These are phyloP conservation scores for Stomorhina lunata DNA, from an alignment of 2,888 invertebrate genomes.

Conservation along the genomic window DNA sequence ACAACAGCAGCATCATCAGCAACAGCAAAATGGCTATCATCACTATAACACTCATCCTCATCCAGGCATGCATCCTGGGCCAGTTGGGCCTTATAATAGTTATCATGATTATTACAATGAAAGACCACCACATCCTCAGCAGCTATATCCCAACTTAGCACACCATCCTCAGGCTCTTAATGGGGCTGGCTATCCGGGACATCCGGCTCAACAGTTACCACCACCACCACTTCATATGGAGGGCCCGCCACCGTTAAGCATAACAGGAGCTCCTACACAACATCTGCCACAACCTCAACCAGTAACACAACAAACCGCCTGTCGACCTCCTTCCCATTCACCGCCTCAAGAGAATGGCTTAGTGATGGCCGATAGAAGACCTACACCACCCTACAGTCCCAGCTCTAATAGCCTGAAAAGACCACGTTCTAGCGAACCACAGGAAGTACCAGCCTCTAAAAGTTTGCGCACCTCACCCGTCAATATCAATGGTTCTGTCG, in stretches of 20 bases:
- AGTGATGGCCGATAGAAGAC: background rate
- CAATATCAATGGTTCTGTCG: constrained; percentile 23
- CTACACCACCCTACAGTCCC: constrained; percentile 24
- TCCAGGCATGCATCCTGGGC: constrained; percentile 59
- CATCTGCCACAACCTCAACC: constrained; percentile 46
- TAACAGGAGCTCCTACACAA: too few species aligned
- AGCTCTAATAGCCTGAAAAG: constrained; percentile 16
- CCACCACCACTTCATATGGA: background rate
- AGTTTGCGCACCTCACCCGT: constrained; percentile 48
- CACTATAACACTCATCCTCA: constrained; percentile 54
- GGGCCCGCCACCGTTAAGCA: too few species aligned
- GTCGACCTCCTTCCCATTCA: constrained; percentile 59
- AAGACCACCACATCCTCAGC: constrained; percentile 67
- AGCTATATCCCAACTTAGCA: constrained; percentile 66
- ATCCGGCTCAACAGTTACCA: background rate
- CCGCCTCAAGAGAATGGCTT: constrained; percentile 41
- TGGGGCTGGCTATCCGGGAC: constrained; percentile 1
- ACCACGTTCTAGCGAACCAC: constrained; percentile 40
- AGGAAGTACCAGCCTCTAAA: constrained; percentile 30
- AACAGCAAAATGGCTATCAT: constrained; percentile 70
- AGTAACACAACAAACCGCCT: constrained; percentile 34
- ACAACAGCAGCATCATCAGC: constrained; percentile 66
- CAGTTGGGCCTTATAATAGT: constrained; percentile 41
- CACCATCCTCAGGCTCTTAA: constrained; percentile 42
- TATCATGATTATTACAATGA: constrained; percentile 71